These are phyloP conservation scores for Agriotes lineatus DNA, from an alignment of 2,888 invertebrate species.

Conservation along the genomic window DNA sequence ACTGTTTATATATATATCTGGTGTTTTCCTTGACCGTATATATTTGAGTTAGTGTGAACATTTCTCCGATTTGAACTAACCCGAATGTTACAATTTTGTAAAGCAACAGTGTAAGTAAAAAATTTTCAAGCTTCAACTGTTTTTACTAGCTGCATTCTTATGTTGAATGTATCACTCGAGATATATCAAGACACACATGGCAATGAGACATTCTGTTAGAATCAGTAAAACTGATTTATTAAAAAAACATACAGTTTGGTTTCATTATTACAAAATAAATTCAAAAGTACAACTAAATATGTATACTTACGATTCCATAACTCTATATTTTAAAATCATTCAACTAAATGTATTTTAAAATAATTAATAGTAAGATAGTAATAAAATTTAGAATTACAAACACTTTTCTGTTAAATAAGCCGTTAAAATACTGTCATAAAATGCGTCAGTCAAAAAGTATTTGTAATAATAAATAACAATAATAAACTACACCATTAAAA, in stretches of 20 bases:
- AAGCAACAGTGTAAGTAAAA: no score
- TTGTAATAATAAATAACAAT: constrained; percentile 46
- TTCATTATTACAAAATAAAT: constrained; percentile 50
- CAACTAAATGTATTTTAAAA: constrained; percentile 20
- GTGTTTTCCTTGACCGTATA: no score
- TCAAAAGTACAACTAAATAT: constrained; percentile 22
- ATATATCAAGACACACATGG: no score
- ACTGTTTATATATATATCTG: no score
- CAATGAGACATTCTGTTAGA: no score
- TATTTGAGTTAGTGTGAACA: no score
- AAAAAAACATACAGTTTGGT: constrained; percentile 50
- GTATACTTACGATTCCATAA: constrained; percentile 14
- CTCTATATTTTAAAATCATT: constrained; percentile 25
- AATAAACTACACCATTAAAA: constrained; percentile 46
- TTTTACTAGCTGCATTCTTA: no score
- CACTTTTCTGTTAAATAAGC: constrained; percentile 24
- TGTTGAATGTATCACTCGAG: no score
- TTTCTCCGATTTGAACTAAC: no score
- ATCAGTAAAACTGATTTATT: constrained; percentile 47
- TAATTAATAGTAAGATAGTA: constrained; percentile 20
- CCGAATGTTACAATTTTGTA: no score
- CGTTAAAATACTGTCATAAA: constrained; percentile 37
- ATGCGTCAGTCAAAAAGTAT: constrained; percentile 28
- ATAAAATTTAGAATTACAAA: constrained; percentile 39
- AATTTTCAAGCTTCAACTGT: no score